phyloP scores from a whole-genome alignment of 2,113 vertebrate genomes.

The Turdus rufiventris region DNA sequence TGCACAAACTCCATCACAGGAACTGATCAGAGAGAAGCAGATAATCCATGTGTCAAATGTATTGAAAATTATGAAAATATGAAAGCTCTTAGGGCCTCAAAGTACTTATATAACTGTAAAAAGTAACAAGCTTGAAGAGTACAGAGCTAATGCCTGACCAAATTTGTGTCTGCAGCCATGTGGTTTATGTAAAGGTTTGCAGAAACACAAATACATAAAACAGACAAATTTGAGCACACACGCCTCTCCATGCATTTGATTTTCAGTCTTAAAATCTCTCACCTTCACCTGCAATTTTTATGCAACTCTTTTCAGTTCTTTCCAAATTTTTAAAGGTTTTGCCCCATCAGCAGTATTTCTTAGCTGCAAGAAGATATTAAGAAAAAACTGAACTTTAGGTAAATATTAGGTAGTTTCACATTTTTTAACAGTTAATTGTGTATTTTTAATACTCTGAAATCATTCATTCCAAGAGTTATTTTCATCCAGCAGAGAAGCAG shows the following conservation, averaged over 20 bases:
- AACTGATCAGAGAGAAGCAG: not conserved
- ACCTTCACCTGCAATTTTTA: not conserved
- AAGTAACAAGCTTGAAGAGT: not conserved
- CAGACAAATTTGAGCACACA: not conserved
- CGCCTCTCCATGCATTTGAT: fast-evolving
- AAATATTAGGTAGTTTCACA: not conserved
- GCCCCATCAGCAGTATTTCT: not conserved
- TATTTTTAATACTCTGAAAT: not conserved
- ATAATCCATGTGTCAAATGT: not conserved
- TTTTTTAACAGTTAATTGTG: not conserved
- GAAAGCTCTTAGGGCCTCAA: not conserved
- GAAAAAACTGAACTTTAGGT: not conserved
- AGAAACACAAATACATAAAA: not conserved
- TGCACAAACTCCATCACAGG: not conserved
- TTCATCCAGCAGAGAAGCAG: not conserved
- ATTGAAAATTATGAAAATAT: not conserved
- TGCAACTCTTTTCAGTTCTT: not conserved
- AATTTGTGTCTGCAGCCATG: not conserved
- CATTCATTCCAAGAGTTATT: not conserved
- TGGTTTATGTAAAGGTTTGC: not conserved
- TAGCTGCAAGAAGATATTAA: not conserved
- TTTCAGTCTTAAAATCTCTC: not conserved
- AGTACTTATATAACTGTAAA: not conserved
- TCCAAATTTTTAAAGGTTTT: not conserved
- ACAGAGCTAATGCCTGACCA: not conserved